These are phyloP conservation scores for Euzophera pinguis DNA, from an alignment of 2,888 invertebrate genomes.

Conservation along the genomic window DNA sequence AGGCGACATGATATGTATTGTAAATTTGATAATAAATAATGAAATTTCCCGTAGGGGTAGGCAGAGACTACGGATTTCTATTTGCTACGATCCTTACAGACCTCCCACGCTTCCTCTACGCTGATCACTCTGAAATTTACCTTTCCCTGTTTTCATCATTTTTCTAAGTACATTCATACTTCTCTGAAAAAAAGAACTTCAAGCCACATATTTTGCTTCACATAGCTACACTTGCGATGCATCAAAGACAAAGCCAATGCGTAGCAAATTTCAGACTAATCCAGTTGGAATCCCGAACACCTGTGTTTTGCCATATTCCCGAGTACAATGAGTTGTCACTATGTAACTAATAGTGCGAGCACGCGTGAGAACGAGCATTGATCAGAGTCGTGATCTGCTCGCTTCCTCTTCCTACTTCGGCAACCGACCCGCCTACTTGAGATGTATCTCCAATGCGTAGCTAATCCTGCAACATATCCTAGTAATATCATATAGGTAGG, in stretches of 20 bases:
- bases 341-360: conserved; percentile 46
- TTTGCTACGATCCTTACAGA: too few relatives aligned
- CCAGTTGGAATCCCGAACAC: not conserved
- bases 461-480: not conserved
- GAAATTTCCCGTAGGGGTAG: too few relatives aligned
- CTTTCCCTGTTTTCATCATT: too few relatives aligned
- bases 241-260: not conserved
- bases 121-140: too few relatives aligned
- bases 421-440: not conserved
- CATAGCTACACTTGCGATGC: not conserved
- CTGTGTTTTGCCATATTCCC: not conserved
- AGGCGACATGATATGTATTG: too few relatives aligned
- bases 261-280: not conserved
- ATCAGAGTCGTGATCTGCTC: conserved; percentile 36
- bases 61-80: too few relatives aligned
- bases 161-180: too few relatives aligned
- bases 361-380: conserved; percentile 47
- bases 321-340: conserved; percentile 24
- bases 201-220: too few relatives aligned
- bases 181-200: too few relatives aligned
- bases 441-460: conserved; percentile 1
- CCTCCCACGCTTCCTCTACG: too few relatives aligned
- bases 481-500: too few relatives aligned
- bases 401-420: conserved; percentile 47
- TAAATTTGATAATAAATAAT: too few relatives aligned